A percentile compares a stretch with the other conserved stretches of the same genome.
phyloP scores from a whole-genome alignment of 2,888 invertebrate genomes.

The Prostheceraeus crozeri region DNA sequence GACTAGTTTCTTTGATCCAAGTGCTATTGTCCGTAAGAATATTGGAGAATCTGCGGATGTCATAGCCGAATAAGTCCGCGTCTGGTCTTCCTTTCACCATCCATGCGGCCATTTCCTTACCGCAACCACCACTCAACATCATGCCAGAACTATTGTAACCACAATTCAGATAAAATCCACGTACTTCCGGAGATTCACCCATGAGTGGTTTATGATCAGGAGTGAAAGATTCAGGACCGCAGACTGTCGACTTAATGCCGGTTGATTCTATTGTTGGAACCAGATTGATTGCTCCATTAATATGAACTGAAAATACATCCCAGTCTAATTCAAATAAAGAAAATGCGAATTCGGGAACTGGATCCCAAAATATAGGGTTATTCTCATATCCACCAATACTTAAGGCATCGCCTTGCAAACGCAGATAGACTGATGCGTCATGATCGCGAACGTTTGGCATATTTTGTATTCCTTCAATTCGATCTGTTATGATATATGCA shows the following conservation, averaged over 20 bases:
- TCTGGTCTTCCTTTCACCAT: constrained; percentile 72
- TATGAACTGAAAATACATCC: constrained; percentile 71
- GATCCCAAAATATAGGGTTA: constrained; percentile 72
- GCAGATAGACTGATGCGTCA: constrained; percentile 72
- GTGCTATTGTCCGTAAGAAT: constrained; percentile 65
- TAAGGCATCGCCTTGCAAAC: constrained; percentile 65
- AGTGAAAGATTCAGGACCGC: constrained; percentile 80
- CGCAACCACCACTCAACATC: constrained; percentile 72
- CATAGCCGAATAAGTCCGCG: constrained; percentile 76
- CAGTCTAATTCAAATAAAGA: constrained; percentile 78
- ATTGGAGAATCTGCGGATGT: constrained; percentile 69
- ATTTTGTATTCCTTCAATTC: constrained; percentile 68
- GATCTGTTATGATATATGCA: constrained; percentile 74
- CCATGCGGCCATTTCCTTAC: constrained; percentile 77
- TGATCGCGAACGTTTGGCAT: constrained; percentile 78
- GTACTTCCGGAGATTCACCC: constrained; percentile 61
- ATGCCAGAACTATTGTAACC: constrained; percentile 85
- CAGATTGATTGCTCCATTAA: constrained; percentile 65
- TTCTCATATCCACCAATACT: constrained; percentile 78
- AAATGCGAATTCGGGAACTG: constrained; percentile 70
- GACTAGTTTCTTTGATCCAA: constrained; percentile 74
- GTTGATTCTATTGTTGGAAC: constrained; percentile 68
- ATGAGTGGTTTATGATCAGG: constrained; percentile 80
- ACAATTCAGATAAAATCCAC: constrained; percentile 75
- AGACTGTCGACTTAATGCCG: constrained; percentile 76